These are phyloP conservation scores for Brienomyrus longianalis DNA, from an alignment of 2,113 vertebrate genomes.

Conservation along the genomic window DNA sequence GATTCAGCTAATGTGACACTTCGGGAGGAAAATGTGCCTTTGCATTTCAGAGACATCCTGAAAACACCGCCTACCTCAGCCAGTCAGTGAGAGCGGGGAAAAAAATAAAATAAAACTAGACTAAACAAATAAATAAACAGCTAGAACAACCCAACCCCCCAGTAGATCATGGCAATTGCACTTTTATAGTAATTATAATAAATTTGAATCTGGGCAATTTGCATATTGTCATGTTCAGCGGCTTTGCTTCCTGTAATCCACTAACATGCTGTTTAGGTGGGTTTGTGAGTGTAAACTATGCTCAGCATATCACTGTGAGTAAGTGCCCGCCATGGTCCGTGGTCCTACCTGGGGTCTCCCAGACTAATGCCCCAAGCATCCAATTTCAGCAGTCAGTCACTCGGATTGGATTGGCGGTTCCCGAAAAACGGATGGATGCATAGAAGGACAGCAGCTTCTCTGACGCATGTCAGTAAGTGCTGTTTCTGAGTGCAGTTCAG, in stretches of 20 bases:
- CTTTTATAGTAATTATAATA: neutral
- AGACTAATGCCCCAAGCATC: neutral
- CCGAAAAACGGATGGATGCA: neutral
- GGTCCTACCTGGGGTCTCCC: neutral
- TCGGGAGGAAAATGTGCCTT: neutral
- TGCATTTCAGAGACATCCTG: neutral
- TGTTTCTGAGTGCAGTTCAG: neutral
- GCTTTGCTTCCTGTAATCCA: neutral
- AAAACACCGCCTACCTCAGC: conserved; percentile 10
- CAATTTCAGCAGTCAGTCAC: neutral
- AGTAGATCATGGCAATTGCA: neutral
- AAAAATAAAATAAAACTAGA: neutral
- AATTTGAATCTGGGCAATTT: neutral
- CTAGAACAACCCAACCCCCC: neutral
- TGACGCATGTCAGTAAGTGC: neutral
- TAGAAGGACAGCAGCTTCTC: neutral
- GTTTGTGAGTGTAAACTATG: neutral
- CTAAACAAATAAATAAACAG: neutral
- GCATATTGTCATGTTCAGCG: neutral
- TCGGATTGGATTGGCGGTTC: neutral
- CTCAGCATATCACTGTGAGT: neutral
- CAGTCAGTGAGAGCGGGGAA: neutral
- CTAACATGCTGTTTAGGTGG: neutral
- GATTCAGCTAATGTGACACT: conserved; percentile 17
- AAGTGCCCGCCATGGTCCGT: neutral